Evolutionary conservation across 2,113 vertebrate genomes (phyloP).

Genomic region (Hyperoodon ampullatus): DNA sequence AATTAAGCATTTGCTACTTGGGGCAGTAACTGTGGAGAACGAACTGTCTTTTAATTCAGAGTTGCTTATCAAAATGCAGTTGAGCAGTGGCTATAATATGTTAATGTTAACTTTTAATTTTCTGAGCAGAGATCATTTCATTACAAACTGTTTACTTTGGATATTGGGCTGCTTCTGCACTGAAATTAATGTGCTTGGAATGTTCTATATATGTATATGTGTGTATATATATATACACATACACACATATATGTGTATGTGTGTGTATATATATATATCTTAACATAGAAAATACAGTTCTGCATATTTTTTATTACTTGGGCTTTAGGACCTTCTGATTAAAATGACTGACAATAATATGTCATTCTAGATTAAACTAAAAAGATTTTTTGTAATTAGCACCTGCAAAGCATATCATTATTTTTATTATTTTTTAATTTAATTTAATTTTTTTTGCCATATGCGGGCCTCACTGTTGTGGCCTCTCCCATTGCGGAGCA

Average conservation of each 20-base stretch:
- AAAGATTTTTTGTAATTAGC: background rate
- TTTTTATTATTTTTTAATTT: background rate
- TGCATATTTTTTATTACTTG: background rate
- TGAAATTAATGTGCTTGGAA: background rate
- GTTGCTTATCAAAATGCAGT: background rate
- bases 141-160: background rate
- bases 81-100: background rate
- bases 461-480: no score
- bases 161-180: background rate
- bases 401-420: background rate
- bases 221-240: background rate
- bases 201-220: background rate
- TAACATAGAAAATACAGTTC: background rate
- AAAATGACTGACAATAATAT: constrained; percentile 1
- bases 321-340: background rate
- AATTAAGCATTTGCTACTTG: constrained; percentile 25
- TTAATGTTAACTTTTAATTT: constrained; percentile 4
- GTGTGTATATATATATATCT: background rate
- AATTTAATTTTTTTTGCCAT: no score
- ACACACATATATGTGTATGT: fast-evolving
- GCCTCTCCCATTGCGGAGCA: no score
- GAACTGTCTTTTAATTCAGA: background rate
- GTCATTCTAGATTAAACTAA: background rate
- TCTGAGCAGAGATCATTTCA: background rate
- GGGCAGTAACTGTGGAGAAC: background rate